Percentiles rank a stretch among this genome's conserved stretches.
These are phyloP conservation scores for Zaprionus lachaisei DNA, from an alignment of 1,140 invertebrate species.

Conservation along the genomic window DNA sequence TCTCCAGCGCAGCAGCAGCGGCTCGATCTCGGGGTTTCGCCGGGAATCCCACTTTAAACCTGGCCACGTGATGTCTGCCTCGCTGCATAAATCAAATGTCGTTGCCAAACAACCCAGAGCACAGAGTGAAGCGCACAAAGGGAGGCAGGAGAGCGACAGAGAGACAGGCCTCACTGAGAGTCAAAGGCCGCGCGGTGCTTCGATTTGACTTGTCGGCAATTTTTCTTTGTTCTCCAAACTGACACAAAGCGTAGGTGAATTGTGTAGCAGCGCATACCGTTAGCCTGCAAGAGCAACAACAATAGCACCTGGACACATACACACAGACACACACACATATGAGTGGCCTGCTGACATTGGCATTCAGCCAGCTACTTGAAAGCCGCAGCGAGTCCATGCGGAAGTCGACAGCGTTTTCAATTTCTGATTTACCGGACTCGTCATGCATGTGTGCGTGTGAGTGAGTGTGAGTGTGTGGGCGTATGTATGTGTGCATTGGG, in stretches of 20 bases:
- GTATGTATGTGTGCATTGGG: slow-evolving; percentile 35
- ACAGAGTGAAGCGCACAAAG: not conserved
- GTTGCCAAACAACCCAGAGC: slow-evolving; percentile 11
- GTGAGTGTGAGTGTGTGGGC: not conserved
- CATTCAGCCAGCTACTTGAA: slow-evolving; percentile 21
- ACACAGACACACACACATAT: slow-evolving; percentile 1
- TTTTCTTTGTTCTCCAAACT: slow-evolving; percentile 36
- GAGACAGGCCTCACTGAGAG: not conserved
- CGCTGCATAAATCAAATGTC: slow-evolving; percentile 54
- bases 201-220: slow-evolving; percentile 50
- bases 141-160: not conserved
- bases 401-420: slow-evolving; percentile 61
- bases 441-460: slow-evolving; percentile 4
- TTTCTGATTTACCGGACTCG: slow-evolving; percentile 20
- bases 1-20: not conserved
- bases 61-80: slow-evolving; percentile 14
- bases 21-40: not conserved
- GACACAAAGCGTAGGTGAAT: slow-evolving; percentile 44
- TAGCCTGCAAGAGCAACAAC: not conserved
- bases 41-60: slow-evolving; percentile 8
- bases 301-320: slow-evolving; percentile 3
- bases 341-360: slow-evolving; percentile 7
- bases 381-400: slow-evolving; percentile 17
- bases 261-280: not conserved
- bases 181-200: slow-evolving; percentile 32